Evolutionary conservation across 1,140 invertebrate genomes (phyloP).

Genomic region (Pseudomyrmex gracilis): DNA sequence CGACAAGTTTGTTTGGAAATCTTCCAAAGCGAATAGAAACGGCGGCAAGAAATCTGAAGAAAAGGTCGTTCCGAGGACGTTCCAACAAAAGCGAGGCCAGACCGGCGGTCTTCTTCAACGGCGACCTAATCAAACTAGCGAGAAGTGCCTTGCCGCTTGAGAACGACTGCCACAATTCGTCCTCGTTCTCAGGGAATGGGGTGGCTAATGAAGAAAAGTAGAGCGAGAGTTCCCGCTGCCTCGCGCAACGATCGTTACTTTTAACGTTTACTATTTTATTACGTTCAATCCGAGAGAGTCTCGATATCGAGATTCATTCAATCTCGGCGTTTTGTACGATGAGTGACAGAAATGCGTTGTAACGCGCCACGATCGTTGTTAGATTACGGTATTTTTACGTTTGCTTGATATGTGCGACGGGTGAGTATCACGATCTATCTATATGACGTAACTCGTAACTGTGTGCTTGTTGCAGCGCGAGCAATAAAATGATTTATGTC

Average conservation of each 20-base stretch:
- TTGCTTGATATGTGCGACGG: neutral
- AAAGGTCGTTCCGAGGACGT: neutral
- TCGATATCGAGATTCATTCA: conserved; percentile 11
- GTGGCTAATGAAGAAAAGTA: conserved; percentile 31
- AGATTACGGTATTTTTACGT: conserved; percentile 11
- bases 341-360: neutral
- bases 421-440: conserved; percentile 22
- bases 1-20: neutral
- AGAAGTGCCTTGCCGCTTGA: neutral
- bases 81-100: conserved; percentile 5
- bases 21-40: neutral
- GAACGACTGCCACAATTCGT: conserved; percentile 22
- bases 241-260: conserved; percentile 5
- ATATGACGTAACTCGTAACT: conserved; percentile 35
- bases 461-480: conserved; percentile 1
- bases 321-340: neutral
- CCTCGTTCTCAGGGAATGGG: neutral
- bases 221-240: neutral
- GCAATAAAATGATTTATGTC: conserved; percentile 61
- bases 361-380: neutral
- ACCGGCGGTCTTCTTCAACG: neutral
- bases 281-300: neutral
- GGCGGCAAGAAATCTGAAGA: neutral
- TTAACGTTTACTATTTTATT: conserved; percentile 6
- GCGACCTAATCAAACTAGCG: conserved; percentile 37